phyloP scores from a whole-genome alignment of 2,888 invertebrate genomes.

The Lepidochrysops patricia region DNA sequence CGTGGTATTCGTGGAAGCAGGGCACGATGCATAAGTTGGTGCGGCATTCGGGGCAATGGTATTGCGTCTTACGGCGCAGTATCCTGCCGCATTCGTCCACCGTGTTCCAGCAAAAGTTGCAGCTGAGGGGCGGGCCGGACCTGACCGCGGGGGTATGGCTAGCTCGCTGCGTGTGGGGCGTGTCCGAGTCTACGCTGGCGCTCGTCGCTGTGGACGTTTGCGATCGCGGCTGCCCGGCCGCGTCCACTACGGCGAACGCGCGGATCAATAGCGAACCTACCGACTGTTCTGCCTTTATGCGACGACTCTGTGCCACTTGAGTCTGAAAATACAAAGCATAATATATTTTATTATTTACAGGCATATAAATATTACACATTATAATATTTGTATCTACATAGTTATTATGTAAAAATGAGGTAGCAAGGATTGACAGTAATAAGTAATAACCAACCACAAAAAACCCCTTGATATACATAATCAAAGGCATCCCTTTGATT shows the following conservation, averaged over 20 bases:
- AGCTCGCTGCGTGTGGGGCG: constrained; percentile 65
- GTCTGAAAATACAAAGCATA: neutral
- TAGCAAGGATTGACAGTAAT: too few relatives aligned
- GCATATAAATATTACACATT: too few relatives aligned
- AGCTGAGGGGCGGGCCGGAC: constrained; percentile 88
- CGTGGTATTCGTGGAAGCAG: constrained; percentile 90
- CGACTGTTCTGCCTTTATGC: constrained; percentile 32
- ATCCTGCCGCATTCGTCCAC: constrained; percentile 88
- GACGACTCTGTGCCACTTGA: constrained; percentile 29
- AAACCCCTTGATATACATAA: too few relatives aligned
- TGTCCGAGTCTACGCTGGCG: constrained; percentile 20
- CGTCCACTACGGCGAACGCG: constrained; percentile 37
- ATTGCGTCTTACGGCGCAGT: constrained; percentile 89
- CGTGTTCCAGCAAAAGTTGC: constrained; percentile 94
- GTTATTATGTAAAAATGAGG: too few relatives aligned
- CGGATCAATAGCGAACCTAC: constrained; percentile 42
- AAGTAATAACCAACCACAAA: too few relatives aligned
- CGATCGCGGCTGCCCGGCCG: neutral
- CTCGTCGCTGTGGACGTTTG: constrained; percentile 14
- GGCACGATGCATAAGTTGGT: constrained; percentile 92
- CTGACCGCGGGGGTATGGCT: constrained; percentile 89
- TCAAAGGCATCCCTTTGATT: too few relatives aligned
- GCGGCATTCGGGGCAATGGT: constrained; percentile 92
- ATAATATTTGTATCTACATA: too few relatives aligned
- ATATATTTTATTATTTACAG: neutral